A percentile compares a stretch with the other conserved stretches of the same genome.
These are phyloP conservation scores for Cheilosia pagana DNA, from an alignment of 2,888 invertebrate species.

Conservation along the genomic window DNA sequence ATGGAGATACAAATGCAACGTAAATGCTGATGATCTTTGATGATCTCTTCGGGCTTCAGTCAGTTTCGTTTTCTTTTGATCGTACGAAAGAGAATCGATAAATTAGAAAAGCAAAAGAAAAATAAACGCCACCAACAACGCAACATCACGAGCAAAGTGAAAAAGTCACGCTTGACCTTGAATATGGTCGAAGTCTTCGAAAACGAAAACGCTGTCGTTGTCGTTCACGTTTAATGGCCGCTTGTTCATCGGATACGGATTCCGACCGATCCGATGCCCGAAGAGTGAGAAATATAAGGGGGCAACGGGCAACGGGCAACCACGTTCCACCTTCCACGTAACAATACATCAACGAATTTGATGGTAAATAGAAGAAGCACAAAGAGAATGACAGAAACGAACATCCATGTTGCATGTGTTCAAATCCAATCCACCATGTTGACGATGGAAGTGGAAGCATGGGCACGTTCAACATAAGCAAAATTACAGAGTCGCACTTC, in stretches of 20 bases:
- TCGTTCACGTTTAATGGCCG: conserved; percentile 42
- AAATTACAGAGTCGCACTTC: conserved; percentile 45
- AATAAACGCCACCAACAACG: not conserved
- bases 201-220: conserved; percentile 63
- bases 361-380: conserved; percentile 35
- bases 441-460: conserved; percentile 14
- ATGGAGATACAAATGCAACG: not conserved
- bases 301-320: not conserved
- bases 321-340: not conserved
- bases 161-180: conserved; percentile 71
- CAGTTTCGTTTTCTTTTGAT: not conserved
- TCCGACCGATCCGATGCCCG: conserved; percentile 9
- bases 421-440: not conserved
- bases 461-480: conserved; percentile 19
- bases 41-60: not conserved
- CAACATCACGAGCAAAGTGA: conserved; percentile 34
- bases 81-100: conserved; percentile 31
- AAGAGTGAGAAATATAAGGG: conserved; percentile 19
- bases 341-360: conserved; percentile 26
- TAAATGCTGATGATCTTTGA: not conserved
- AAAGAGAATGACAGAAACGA: conserved; percentile 14
- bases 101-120: conserved; percentile 10
- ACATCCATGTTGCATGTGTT: conserved; percentile 1
- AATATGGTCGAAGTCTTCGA: conserved; percentile 63
- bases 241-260: conserved; percentile 34